A percentile compares a stretch with the other conserved stretches of the same genome.
Conservation (phyloP, 2,888 invertebrate genomes). For the Athalia circularis region DNA sequence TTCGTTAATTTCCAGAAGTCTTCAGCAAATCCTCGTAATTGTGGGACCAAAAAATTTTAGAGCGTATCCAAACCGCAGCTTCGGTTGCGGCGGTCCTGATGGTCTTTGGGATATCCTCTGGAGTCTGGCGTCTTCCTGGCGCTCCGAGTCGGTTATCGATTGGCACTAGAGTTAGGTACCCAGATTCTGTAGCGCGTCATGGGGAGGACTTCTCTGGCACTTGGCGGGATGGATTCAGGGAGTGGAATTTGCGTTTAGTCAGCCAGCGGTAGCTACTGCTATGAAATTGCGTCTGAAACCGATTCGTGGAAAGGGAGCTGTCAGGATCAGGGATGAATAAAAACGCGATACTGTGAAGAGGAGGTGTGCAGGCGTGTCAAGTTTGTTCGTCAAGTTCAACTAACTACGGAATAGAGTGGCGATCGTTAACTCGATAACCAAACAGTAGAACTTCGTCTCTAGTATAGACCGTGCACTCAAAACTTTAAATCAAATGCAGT, state of each 20-base stretch:
- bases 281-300: conserved; percentile 1
- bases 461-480: too few relatives aligned
- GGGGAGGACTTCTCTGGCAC: conserved; percentile 20
- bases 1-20: conserved; percentile 21
- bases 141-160: conserved; percentile 29
- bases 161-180: conserved; percentile 8
- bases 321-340: conserved; percentile 22
- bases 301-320: neutral
- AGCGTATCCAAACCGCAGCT: neutral
- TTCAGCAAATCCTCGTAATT: conserved; percentile 13
- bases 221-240: conserved; percentile 4
- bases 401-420: too few relatives aligned
- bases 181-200: conserved; percentile 19
- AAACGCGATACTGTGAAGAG: conserved; percentile 8
- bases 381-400: too few relatives aligned
- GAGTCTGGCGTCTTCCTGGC: conserved; percentile 41
- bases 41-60: conserved; percentile 15
- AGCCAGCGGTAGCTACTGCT: neutral
- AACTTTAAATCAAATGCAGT: too few relatives aligned
- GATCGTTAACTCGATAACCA: too few relatives aligned
- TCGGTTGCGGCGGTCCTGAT: neutral
- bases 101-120: conserved; percentile 22
- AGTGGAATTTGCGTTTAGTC: conserved; percentile 15
- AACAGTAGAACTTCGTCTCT: too few relatives aligned
- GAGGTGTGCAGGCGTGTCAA: neutral